Evolutionary conservation across 2,888 invertebrate genomes (phyloP).

Genomic region (Drosophila mayaguana): DNA sequence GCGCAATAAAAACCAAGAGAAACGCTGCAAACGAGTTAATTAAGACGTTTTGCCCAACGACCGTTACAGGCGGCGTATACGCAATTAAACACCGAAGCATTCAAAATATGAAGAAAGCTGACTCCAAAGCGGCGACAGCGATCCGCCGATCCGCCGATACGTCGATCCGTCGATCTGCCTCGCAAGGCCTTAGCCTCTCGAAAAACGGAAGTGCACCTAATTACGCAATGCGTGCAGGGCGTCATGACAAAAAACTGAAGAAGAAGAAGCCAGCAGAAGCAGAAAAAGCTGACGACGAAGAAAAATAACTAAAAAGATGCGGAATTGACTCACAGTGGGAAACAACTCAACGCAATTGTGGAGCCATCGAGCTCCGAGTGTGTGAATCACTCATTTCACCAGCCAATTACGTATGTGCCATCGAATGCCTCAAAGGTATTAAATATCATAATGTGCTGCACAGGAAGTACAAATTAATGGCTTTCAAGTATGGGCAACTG

Average conservation of each 20-base stretch:
- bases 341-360: background rate
- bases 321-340: slow-evolving; percentile 14
- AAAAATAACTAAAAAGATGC: background rate
- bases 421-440: background rate
- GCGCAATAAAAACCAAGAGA: slow-evolving; percentile 65
- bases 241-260: slow-evolving; percentile 31
- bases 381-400: slow-evolving; percentile 21
- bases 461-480: background rate
- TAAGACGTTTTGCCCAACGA: slow-evolving; percentile 76
- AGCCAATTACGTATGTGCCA: background rate
- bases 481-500: background rate
- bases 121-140: slow-evolving; percentile 67
- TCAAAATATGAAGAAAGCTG: slow-evolving; percentile 74
- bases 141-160: slow-evolving; percentile 31
- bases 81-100: slow-evolving; percentile 70
- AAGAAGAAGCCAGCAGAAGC: background rate
- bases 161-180: slow-evolving; percentile 23
- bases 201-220: slow-evolving; percentile 71
- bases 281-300: background rate
- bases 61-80: slow-evolving; percentile 77
- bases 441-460: background rate
- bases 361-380: background rate
- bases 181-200: background rate
- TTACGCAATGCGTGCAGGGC: slow-evolving; percentile 64
- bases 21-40: slow-evolving; percentile 68